These are phyloP conservation scores for Leucoma salicis DNA, from an alignment of 2,888 invertebrate genomes.

Conservation along the genomic window DNA sequence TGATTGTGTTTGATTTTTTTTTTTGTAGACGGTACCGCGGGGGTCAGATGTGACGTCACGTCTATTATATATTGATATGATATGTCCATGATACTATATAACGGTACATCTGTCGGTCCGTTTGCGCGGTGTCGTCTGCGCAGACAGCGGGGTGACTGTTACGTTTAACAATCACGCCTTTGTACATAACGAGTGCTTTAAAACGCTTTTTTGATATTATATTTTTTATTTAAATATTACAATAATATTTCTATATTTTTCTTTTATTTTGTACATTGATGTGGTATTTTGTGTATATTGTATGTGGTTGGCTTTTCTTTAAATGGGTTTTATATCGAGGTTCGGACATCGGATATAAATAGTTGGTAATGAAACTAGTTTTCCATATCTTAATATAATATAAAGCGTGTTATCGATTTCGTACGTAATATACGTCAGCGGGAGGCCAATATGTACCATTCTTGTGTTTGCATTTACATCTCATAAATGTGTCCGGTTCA, in stretches of 20 bases:
- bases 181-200: constrained; percentile 76
- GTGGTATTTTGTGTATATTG: constrained; percentile 20
- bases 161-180: constrained; percentile 29
- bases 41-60: background rate
- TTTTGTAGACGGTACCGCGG: constrained; percentile 23
- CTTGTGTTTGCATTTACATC: too few species aligned
- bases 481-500: too few species aligned
- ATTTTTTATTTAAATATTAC: constrained; percentile 49
- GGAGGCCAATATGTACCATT: too few species aligned
- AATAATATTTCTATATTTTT: constrained; percentile 51
- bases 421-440: too few species aligned
- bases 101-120: constrained; percentile 1
- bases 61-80: too few species aligned
- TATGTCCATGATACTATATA: background rate
- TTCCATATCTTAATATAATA: too few species aligned
- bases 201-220: constrained; percentile 75
- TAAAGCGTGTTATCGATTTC: too few species aligned
- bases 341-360: background rate
- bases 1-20: constrained; percentile 50
- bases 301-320: constrained; percentile 20
- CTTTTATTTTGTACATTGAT: constrained; percentile 49
- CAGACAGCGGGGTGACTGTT: constrained; percentile 7
- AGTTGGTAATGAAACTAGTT: too few species aligned
- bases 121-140: constrained; percentile 1
- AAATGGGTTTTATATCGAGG: background rate